Evolutionary conservation across 1,140 invertebrate genomes (phyloP).

Genomic region (Rhizoglyphus robini): DNA sequence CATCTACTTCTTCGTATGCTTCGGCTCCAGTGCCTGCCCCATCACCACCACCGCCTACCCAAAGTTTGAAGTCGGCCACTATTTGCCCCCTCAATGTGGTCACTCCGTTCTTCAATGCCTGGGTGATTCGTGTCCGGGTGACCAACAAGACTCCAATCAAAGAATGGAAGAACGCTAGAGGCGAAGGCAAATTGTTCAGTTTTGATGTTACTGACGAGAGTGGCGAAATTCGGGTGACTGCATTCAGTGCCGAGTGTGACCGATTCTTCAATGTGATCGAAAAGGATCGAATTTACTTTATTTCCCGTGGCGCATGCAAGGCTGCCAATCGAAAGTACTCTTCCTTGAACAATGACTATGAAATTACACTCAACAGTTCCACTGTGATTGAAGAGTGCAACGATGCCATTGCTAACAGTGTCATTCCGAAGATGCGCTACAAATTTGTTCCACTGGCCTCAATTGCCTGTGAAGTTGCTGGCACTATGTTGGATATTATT

Average conservation of each 20-base stretch:
- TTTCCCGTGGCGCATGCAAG: conserved; percentile 13
- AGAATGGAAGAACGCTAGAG: conserved; percentile 72
- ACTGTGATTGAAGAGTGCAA: conserved; percentile 47
- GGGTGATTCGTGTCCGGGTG: conserved; percentile 9
- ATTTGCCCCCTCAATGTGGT: conserved; percentile 20
- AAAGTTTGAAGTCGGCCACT: no score
- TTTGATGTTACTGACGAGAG: conserved; percentile 83
- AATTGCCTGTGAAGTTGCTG: conserved; percentile 44
- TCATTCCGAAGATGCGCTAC: conserved; percentile 67
- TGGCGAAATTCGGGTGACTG: conserved; percentile 88
- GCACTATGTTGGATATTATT: conserved; percentile 58
- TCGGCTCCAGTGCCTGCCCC: no score
- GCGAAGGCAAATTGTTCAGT: conserved; percentile 78
- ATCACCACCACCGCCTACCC: no score
- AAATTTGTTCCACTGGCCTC: conserved; percentile 63
- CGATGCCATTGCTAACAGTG: conserved; percentile 26
- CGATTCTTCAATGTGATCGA: conserved; percentile 80
- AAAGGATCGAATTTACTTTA: conserved; percentile 42
- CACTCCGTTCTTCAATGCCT: conserved; percentile 19
- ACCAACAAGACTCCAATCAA: conserved; percentile 30
- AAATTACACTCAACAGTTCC: conserved; percentile 72
- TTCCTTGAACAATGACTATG: conserved; percentile 77
- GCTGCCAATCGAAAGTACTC: conserved; percentile 18
- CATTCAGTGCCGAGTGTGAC: conserved; percentile 75
- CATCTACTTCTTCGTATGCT: no score